These are phyloP conservation scores for Carollia perspicillata DNA, from an alignment of 2,113 vertebrate species.

Conservation along the genomic window DNA sequence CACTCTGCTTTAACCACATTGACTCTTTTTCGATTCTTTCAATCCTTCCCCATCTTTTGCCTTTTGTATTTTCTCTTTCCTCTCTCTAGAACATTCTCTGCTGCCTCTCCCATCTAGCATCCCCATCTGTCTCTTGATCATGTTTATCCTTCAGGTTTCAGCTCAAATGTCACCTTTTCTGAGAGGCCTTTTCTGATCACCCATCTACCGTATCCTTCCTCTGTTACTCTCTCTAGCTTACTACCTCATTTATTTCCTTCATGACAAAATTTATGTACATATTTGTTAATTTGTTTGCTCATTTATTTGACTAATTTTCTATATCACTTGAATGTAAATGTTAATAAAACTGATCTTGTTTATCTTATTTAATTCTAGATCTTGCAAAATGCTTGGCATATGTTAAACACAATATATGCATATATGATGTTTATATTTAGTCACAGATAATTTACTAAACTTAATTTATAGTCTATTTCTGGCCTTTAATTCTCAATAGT, in stretches of 20 bases:
- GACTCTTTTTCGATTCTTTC: background rate
- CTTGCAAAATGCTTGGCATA: background rate
- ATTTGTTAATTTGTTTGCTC: background rate
- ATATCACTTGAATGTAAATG: background rate
- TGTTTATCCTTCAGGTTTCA: background rate
- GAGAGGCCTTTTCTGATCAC: background rate
- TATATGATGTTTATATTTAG: background rate
- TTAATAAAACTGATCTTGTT: background rate
- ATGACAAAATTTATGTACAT: background rate
- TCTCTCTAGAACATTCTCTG: background rate
- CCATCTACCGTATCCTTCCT: background rate
- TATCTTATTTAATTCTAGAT: background rate
- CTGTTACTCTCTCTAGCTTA: background rate
- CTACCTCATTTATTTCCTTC: background rate
- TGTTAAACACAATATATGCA: background rate
- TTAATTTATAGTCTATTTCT: background rate
- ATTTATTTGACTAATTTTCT: background rate
- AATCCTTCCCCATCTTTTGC: background rate
- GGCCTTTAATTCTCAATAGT: background rate
- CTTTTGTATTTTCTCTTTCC: background rate
- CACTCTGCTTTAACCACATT: background rate
- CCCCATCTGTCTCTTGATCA: background rate
- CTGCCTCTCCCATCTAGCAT: rapidly evolving
- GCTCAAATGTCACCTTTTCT: background rate
- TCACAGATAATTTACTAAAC: background rate